A percentile compares a stretch with the other conserved stretches of the same genome.
Evolutionary conservation across 2,113 vertebrate genomes (phyloP).

Genomic region (Labeo rohita): DNA sequence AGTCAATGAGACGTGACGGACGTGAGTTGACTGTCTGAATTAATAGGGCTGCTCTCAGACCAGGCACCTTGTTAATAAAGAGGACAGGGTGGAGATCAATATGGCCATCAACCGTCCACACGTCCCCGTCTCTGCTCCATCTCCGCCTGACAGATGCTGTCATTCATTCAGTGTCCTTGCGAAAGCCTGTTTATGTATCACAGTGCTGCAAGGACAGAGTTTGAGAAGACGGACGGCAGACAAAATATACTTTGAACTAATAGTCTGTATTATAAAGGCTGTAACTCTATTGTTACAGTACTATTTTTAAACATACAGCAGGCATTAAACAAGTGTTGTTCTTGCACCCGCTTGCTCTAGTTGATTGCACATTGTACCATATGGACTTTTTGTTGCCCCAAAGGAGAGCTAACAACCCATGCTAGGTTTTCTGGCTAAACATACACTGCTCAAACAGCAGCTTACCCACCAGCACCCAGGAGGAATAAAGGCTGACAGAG

Average conservation of each 20-base stretch:
- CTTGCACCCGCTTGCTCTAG: neutral
- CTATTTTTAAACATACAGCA: neutral
- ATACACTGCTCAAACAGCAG: conserved; percentile 39
- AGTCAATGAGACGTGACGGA: conserved; percentile 63
- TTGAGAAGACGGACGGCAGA: neutral
- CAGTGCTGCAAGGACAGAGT: neutral
- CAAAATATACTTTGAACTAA: neutral
- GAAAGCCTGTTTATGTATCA: conserved; percentile 5
- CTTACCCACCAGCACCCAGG: neutral
- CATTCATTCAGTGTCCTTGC: conserved; percentile 18
- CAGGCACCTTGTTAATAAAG: conserved; percentile 64
- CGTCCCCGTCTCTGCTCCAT: neutral
- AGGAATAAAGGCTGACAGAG: neutral
- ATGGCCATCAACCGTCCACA: conserved; percentile 43
- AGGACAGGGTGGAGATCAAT: conserved; percentile 50
- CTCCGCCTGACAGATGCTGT: conserved; percentile 1
- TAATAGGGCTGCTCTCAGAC: conserved; percentile 58
- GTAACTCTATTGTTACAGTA: neutral
- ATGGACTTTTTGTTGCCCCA: conserved; percentile 29
- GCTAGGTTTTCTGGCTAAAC: conserved; percentile 31
- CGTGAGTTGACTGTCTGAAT: conserved; percentile 66
- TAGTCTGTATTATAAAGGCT: neutral
- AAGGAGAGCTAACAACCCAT: conserved; percentile 45
- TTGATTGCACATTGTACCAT: conserved; percentile 11
- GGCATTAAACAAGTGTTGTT: conserved; percentile 8